Percentiles rank a stretch among this genome's conserved stretches.
These are phyloP conservation scores for Cynaeus angustus DNA, from an alignment of 2,888 invertebrate genomes.

Conservation along the genomic window DNA sequence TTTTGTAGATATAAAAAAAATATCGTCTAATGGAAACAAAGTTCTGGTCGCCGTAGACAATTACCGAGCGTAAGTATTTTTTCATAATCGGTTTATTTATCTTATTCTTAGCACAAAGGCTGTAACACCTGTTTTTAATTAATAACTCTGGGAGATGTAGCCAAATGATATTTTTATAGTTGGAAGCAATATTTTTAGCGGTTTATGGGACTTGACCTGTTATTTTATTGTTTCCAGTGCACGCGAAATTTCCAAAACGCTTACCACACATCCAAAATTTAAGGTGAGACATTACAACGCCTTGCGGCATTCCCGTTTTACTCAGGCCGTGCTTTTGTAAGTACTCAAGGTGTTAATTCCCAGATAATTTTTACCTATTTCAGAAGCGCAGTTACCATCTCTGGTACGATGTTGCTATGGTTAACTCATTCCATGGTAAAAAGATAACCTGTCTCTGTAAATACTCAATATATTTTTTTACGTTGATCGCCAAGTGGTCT, in stretches of 20 bases:
- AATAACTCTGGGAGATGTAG: constrained; percentile 53
- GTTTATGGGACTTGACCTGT: constrained; percentile 20
- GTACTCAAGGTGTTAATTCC: constrained; percentile 43
- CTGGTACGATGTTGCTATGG: constrained; percentile 56
- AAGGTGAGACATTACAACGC: constrained; percentile 63
- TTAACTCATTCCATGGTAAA: constrained; percentile 53
- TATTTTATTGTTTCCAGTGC: constrained; percentile 59
- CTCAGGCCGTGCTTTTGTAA: constrained; percentile 63
- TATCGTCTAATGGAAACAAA: constrained; percentile 69
- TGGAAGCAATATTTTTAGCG: constrained; percentile 30
- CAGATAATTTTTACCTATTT: constrained; percentile 29
- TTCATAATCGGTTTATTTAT: constrained; percentile 23
- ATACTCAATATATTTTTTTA: constrained; percentile 3
- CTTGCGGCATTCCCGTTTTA: constrained; percentile 64
- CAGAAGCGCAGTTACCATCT: constrained; percentile 57
- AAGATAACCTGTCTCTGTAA: constrained; percentile 35
- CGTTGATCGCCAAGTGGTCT: background rate
- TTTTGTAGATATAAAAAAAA: constrained; percentile 77
- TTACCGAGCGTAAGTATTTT: constrained; percentile 74
- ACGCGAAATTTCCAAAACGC: constrained; percentile 61
- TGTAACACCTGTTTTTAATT: constrained; percentile 62
- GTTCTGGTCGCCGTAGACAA: constrained; percentile 79
- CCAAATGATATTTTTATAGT: constrained; percentile 43
- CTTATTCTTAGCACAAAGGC: constrained; percentile 3
- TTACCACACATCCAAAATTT: constrained; percentile 60